Evolutionary conservation across 2,888 invertebrate species (phyloP).

Genomic region (Trachelus tabidus): DNA sequence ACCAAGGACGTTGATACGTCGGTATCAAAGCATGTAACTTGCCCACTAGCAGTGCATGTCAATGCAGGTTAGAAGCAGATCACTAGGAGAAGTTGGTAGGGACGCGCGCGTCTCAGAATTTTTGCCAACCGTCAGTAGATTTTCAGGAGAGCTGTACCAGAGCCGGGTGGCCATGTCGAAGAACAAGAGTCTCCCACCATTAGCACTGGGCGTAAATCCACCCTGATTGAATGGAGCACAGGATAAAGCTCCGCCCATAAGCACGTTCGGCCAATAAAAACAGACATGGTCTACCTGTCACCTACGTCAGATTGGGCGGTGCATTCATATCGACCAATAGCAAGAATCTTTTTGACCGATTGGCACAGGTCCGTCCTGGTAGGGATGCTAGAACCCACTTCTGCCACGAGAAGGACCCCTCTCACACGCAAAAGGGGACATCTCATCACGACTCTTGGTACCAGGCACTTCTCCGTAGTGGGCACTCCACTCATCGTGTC

Average conservation of each 20-base stretch:
- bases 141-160: slow-evolving; percentile 33
- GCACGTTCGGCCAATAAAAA: background rate
- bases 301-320: slow-evolving; percentile 1
- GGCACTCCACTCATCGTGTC: slow-evolving; percentile 64
- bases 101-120: background rate
- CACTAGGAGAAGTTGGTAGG: background rate
- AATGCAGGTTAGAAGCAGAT: background rate
- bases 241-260: background rate
- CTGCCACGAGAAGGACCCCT: slow-evolving; percentile 43
- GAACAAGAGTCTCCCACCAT: slow-evolving; percentile 18
- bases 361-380: slow-evolving; percentile 29
- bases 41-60: background rate
- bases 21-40: background rate
- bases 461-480: slow-evolving; percentile 65
- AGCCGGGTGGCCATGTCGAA: slow-evolving; percentile 36
- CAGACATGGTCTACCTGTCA: background rate
- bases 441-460: slow-evolving; percentile 65
- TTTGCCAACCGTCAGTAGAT: slow-evolving; percentile 5
- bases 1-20: background rate
- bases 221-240: background rate
- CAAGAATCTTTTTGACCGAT: slow-evolving; percentile 5
- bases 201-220: slow-evolving; percentile 13
- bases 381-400: slow-evolving; percentile 30
- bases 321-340: slow-evolving; percentile 10
- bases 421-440: slow-evolving; percentile 62